Percentiles rank a stretch among this genome's conserved stretches.
Conservation (phyloP, 2,113 vertebrate species). For the Microcebus tavaratra region DNA sequence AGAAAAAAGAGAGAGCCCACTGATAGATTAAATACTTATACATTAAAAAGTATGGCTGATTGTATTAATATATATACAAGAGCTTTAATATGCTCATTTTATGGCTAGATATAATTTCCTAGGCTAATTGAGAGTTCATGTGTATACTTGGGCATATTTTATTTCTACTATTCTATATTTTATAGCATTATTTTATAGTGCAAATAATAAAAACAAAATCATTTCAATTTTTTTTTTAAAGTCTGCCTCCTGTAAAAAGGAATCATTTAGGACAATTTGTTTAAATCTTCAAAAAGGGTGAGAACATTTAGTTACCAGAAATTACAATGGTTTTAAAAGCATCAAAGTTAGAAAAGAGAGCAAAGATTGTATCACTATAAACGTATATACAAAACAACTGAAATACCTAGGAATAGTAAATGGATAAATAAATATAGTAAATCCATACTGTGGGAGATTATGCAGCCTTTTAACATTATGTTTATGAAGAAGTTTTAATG, state of each 20-base stretch:
- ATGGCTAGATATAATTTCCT: slow-evolving; percentile 40
- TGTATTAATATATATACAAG: slow-evolving; percentile 40
- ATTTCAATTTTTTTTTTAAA: slow-evolving; percentile 32
- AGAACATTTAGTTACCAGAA: slow-evolving; percentile 37
- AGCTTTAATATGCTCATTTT: slow-evolving; percentile 58
- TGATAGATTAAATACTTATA: slow-evolving; percentile 66
- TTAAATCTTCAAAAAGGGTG: background rate
- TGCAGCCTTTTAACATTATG: background rate
- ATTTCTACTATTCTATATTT: slow-evolving; percentile 55
- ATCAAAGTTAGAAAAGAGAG: slow-evolving; percentile 26
- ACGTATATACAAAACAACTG: slow-evolving; percentile 3
- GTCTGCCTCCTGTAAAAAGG: background rate
- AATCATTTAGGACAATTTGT: background rate
- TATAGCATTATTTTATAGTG: slow-evolving; percentile 53
- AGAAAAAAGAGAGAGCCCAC: slow-evolving; percentile 61
- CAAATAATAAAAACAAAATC: slow-evolving; percentile 66
- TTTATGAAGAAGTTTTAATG: slow-evolving; percentile 38
- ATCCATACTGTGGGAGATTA: background rate
- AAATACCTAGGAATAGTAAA: background rate
- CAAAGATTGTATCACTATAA: background rate
- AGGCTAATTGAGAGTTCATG: slow-evolving; percentile 47
- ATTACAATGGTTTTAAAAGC: slow-evolving; percentile 41
- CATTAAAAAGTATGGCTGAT: slow-evolving; percentile 60
- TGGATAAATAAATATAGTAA: slow-evolving; percentile 2
- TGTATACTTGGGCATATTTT: slow-evolving; percentile 50